Percentiles rank a stretch among this genome's conserved stretches.
Conservation (phyloP, 2,113 vertebrate species). For the Saimiri boliviensis region DNA sequence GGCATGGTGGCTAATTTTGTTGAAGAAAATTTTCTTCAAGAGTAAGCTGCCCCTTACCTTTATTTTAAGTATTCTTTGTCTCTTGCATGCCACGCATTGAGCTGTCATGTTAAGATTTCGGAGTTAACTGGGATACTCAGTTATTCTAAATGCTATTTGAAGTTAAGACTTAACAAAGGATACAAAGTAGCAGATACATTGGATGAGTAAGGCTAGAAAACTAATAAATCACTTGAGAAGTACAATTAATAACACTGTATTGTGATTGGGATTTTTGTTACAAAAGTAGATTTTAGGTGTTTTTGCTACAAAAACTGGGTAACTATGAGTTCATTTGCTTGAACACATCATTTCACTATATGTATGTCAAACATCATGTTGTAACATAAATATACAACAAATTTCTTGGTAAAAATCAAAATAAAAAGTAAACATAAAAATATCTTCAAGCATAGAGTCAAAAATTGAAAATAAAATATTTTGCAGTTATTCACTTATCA, state of each 20-base stretch:
- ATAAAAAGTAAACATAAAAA: neutral
- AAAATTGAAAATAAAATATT: slow-evolving; percentile 13
- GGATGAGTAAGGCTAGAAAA: neutral
- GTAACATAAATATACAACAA: neutral
- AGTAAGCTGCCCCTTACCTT: neutral
- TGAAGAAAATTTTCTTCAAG: neutral
- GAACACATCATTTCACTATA: neutral
- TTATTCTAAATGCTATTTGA: neutral
- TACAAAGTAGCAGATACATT: neutral
- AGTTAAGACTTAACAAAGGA: neutral
- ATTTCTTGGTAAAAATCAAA: neutral
- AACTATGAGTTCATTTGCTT: neutral
- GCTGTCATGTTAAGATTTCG: neutral
- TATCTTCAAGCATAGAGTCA: neutral
- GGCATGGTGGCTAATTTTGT: neutral
- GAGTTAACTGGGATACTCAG: neutral
- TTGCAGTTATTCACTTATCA: neutral
- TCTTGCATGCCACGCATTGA: neutral
- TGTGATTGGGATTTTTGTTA: neutral
- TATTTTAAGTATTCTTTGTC: neutral
- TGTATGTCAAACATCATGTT: neutral
- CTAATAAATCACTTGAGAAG: neutral
- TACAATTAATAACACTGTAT: neutral
- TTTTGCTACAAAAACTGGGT: neutral
- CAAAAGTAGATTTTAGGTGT: neutral